Base-by-base conservation (phyloP, 1,140 invertebrate species). In the Drosophila navojoa region DNA sequence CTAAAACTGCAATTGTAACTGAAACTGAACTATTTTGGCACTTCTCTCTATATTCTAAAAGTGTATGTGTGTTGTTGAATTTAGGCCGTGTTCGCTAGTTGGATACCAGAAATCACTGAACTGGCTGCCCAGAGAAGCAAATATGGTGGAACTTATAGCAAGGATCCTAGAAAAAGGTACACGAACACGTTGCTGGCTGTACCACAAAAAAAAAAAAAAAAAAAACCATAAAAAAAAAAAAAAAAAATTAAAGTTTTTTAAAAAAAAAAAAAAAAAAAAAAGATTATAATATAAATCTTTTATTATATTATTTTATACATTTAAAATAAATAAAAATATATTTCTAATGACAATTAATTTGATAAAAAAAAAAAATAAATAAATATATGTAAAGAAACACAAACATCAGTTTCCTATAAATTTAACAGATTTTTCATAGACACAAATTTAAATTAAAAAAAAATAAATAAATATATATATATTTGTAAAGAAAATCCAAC, bases 81-180 rank as follows among this genome's bases (percentile, higher is more conserved):
- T 81, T 97, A 98, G 97, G 97, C 97, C 95, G 97, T 99, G 95
- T 99, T 99, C 96, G 98, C 98, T 94, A 98, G 97, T 95, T 98
- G 97, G 97, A 98, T 99, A 94, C 98, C 98, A 93, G 98, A 99
- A 96, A 99, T 99, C 94, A 98, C 97, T 93, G 98, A 98, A 94
- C 96, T 99, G 94, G 96, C 98, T 94, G 98, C 97, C 93, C 97
- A 98, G 94, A 96, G 98, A 93, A 96, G 97, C 95, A 98, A 98
- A 95, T 99, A 98, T 95, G 97, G 98, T 95, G 98, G 98, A 94
- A 96, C 97, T 93, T 98, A 98, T 96, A 98, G 96, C 95, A 97
- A 97, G 95, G 97, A 98, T 95, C 95, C 97, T 94, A 97, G 98
- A 95, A 97, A 97, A 96, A 98, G 97, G 97, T 98, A 97, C 94